phyloP scores from a whole-genome alignment of 2,113 vertebrate species.

The Xiphias gladius region DNA sequence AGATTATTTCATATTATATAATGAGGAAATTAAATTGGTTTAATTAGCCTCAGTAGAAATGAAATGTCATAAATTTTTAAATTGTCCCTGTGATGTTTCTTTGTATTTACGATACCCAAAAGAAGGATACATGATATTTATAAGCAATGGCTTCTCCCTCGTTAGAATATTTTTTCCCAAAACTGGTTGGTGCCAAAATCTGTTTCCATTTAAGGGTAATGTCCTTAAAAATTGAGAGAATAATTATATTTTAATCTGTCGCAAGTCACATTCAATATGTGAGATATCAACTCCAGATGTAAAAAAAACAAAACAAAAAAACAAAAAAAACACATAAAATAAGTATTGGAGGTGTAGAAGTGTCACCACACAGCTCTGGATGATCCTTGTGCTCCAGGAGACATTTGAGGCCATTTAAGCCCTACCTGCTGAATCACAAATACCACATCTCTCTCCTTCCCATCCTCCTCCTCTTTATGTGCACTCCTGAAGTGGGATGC shows the following conservation, averaged over 20 bases:
- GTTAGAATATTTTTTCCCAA: not conserved
- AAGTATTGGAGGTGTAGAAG: not conserved
- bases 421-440: conserved; percentile 60
- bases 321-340: too few species aligned
- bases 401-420: conserved; percentile 46
- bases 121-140: not conserved
- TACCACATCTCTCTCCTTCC: conserved; percentile 42
- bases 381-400: conserved; percentile 20
- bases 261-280: not conserved
- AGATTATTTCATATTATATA: conserved; percentile 6
- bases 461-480: conserved; percentile 51
- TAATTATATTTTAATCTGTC: not conserved
- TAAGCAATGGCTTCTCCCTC: not conserved
- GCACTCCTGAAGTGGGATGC: conserved; percentile 77
- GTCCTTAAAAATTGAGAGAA: not conserved
- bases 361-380: not conserved
- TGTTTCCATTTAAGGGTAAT: not conserved
- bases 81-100: not conserved
- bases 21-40: not conserved
- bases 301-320: not conserved
- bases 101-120: not conserved
- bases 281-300: not conserved
- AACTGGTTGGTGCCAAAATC: not conserved
- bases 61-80: not conserved
- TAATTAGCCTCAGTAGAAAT: conserved; percentile 5